Base-by-base conservation (phyloP, 2,888 invertebrate species). In the Myathropa florea region DNA sequence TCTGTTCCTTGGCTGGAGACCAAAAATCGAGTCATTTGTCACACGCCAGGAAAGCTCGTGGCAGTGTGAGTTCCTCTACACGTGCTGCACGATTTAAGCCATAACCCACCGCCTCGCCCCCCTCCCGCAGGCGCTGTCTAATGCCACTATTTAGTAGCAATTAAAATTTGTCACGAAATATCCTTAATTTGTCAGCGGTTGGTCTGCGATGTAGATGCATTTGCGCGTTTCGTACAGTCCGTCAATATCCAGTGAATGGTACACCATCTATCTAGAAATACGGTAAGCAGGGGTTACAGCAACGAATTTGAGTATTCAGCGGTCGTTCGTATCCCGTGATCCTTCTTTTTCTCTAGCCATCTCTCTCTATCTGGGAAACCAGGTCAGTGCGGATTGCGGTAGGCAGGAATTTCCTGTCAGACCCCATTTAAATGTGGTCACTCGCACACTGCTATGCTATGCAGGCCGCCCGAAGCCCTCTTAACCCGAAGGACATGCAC, bases 121-220 rank as follows among this genome's bases (percentile, higher is more conserved):
- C 46, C 46, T 2, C 18, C 18, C 18, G 9, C 33, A 18, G 18
- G 57, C 55, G 18, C 30, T 14, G 21, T 46, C 64, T 80, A 80
- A 80, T 61, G 55, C 39, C 71, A 57, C 84, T 72, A 80, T 85
- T 85, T 76, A 81, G 81, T 63, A 85, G 67, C 81, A 85, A 81
- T 85, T 85, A 81, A 81, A 85, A 81, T 77, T 81, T 72, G 77
- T 85, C 84, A 85, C 84, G 81, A 81, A 85, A 85, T 85, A 85
- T 81, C 71, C 76, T 77, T 68, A 72, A 85, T 85, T 85, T 85
- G 84, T 72, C 68, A 72, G 80, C 46, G 60, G 80, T 75, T 70
- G 59, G 59, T 28, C 33, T 30, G 53, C 65, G 46, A 23, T 18
- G 26, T 12, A 39, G 28, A 39, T 68, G 26, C 60, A 61, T 59